phyloP scores from a whole-genome alignment of 2,797 vertebrate species.

The Sebastes cheni region DNA sequence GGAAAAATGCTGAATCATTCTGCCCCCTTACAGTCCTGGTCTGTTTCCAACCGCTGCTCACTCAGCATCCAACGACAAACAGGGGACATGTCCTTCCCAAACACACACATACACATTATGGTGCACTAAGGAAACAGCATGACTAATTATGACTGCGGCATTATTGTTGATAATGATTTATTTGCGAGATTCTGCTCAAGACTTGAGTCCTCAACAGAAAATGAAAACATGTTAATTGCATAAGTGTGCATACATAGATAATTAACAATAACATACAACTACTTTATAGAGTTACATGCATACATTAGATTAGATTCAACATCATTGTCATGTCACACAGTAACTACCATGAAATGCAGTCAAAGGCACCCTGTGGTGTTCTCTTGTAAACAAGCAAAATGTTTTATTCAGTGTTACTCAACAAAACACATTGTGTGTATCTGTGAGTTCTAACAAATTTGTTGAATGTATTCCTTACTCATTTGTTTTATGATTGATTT shows the following conservation, averaged over 20 bases:
- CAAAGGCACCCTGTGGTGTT: background rate
- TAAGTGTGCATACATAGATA: background rate
- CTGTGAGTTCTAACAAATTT: background rate
- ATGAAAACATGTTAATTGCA: background rate
- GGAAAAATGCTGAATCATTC: slow-evolving; percentile 70
- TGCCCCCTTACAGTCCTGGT: slow-evolving; percentile 55
- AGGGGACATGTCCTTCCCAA: slow-evolving; percentile 46
- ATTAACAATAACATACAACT: background rate
- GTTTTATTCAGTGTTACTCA: background rate
- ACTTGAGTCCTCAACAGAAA: background rate
- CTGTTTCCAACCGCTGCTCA: slow-evolving; percentile 52
- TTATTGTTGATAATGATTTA: background rate
- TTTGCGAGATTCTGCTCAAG: background rate
- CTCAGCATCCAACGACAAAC: slow-evolving; percentile 34
- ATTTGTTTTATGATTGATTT: too few species aligned
- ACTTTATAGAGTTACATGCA: background rate
- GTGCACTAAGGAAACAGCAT: background rate
- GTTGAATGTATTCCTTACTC: background rate
- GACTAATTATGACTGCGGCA: background rate
- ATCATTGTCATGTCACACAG: background rate
- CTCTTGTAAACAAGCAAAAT: background rate
- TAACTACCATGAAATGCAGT: background rate
- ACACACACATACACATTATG: background rate
- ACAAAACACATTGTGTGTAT: background rate
- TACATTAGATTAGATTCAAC: background rate